These are phyloP conservation scores for Cyclopterus lumpus DNA, from an alignment of 2,797 vertebrate genomes.

Conservation along the genomic window DNA sequence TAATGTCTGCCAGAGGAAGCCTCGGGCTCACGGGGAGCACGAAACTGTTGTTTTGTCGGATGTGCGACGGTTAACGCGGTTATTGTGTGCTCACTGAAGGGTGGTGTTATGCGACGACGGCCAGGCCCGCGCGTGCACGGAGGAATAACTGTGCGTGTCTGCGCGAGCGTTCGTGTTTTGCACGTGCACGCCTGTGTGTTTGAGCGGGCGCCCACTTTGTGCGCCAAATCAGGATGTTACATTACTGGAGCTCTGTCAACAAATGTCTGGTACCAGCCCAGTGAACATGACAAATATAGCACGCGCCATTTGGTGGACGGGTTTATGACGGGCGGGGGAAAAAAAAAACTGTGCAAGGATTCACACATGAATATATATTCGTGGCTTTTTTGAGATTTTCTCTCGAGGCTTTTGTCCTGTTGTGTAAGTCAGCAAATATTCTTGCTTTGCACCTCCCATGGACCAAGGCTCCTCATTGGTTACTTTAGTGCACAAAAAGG, in stretches of 20 bases:
- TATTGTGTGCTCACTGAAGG: slow-evolving; percentile 36
- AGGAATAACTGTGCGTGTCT: slow-evolving; percentile 2
- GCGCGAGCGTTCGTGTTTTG: slow-evolving; percentile 9
- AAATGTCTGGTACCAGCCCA: slow-evolving; percentile 47
- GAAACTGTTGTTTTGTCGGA: slow-evolving; percentile 41
- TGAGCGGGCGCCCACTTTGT: slow-evolving; percentile 21
- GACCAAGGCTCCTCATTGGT: background rate
- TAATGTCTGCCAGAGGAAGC: slow-evolving; percentile 49
- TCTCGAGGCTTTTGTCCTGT: background rate
- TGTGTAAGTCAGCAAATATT: background rate
- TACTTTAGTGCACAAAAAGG: background rate
- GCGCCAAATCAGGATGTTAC: slow-evolving; percentile 41
- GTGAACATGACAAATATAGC: slow-evolving; percentile 51
- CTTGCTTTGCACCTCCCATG: background rate
- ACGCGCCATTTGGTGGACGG: slow-evolving; percentile 30
- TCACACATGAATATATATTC: slow-evolving; percentile 5
- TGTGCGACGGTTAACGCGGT: slow-evolving; percentile 25
- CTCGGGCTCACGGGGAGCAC: slow-evolving; percentile 22
- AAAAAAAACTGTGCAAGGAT: slow-evolving; percentile 21
- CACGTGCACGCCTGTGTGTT: slow-evolving; percentile 20
- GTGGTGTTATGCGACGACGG: slow-evolving; percentile 39
- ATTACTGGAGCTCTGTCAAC: slow-evolving; percentile 52
- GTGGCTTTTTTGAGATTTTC: background rate
- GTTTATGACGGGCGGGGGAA: slow-evolving; percentile 13
- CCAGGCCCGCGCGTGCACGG: background rate